Base-by-base conservation (phyloP, 2,797 vertebrate species). In the Pampus argenteus region DNA sequence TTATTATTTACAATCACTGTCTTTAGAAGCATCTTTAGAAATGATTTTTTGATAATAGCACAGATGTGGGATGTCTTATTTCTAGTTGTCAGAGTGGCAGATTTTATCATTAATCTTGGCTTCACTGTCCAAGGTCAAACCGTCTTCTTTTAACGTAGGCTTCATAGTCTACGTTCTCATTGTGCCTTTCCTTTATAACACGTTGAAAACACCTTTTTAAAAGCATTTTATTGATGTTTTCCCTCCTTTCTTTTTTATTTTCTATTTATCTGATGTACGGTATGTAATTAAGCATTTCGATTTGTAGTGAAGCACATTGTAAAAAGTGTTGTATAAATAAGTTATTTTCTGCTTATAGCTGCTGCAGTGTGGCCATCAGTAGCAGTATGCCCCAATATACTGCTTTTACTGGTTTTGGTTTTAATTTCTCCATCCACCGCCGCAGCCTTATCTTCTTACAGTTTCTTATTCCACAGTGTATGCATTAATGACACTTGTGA, bases 11-110 rank as follows among this genome's bases (percentile, higher is more conserved):
- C 26, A 52, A 42, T 62, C 34, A 26, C 44, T 59, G 52, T n/a
- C n/a, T n/a, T n/a, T n/a, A n/a, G 9, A 66, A 72, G n/a, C 68
- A 62, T 75, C 34, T 55, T 76, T 22, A 73, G 25, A 72, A 58
- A 71, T 66, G 4, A 18, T 0, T 63, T 72, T 78, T 58, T 59
- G 7, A 31, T 60, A 22, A 36, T 14, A 28, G 20, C 15, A 18
- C 34, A 22, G 26, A 49, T 20, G 20, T 31, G 14, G 15, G 2
- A 20, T 78, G 62, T 65, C 11, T 69, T 2, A 66, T 78, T 62
- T 82, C 8, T 49, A 28, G 10, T 52, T 60, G 58, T 82, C 38
- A 71, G 34, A 76, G 44, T 60, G 15, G 14, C 47, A 42, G 9
- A 25, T 65, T 76, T 78, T 78, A 68, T 77, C 49, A 51, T 14